Evolutionary conservation across 2,888 invertebrate species (phyloP).

Genomic region (Cosmorhoe ocellata): DNA sequence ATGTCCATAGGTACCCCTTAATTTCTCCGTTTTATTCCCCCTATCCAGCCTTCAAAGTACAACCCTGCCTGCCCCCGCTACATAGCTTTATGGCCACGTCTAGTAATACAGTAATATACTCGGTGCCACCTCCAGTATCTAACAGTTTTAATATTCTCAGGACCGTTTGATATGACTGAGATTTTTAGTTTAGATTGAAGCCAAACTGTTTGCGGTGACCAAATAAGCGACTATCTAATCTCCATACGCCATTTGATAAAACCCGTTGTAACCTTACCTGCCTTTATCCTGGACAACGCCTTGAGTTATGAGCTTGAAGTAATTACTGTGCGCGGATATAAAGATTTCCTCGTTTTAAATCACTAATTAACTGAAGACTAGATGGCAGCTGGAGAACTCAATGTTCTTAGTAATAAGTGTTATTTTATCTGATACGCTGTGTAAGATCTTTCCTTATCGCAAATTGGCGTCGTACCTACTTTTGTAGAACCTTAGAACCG

Average conservation of each 20-base stretch:
- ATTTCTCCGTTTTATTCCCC: no score
- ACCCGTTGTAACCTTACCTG: conserved; percentile 3
- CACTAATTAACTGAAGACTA: background rate
- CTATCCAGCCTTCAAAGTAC: background rate
- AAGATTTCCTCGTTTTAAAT: background rate
- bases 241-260: conserved; percentile 12
- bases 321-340: background rate
- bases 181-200: conserved; percentile 26
- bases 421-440: conserved; percentile 7
- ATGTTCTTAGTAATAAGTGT: background rate
- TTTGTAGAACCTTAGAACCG: conserved; percentile 42
- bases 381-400: background rate
- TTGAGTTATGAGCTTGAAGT: background rate
- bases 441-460: conserved; percentile 27
- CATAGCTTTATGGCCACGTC: conserved; percentile 38
- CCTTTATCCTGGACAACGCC: conserved; percentile 7
- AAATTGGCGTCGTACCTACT: conserved; percentile 37
- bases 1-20: no score
- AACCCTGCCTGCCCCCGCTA: conserved; percentile 23
- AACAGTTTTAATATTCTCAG: conserved; percentile 24
- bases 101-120: conserved; percentile 21
- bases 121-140: conserved; percentile 28
- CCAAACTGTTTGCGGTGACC: conserved; percentile 2
- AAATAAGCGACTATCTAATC: conserved; percentile 7
- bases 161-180: conserved; percentile 22